Base-by-base conservation (phyloP, 1,140 invertebrate species). In the Drosophila rufa region DNA sequence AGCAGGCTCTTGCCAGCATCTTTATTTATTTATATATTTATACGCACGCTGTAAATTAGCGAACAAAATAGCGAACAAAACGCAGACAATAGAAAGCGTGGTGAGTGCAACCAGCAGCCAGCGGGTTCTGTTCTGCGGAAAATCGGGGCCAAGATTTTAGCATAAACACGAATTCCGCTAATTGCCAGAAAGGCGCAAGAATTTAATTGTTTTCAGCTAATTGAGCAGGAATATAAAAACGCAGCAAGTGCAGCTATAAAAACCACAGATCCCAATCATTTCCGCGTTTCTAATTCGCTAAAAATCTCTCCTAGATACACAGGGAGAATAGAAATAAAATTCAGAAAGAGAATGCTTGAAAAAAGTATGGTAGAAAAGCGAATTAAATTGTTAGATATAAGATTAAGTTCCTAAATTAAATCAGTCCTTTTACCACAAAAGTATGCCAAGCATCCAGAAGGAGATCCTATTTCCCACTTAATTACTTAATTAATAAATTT, bases 21-120 rank as follows among this genome's bases (percentile, higher is more conserved):
- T 81, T 81, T 90, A 90, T 85, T 85, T 89, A 78, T 86, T 70
- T 43, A 90, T 81, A 79, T 79, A 85, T 79, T 85, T 89, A 80
- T 89, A 83, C 80, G 84, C 83, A 89, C 77, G 84, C 77, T 84
- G 80, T 89, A 87, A 87, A 89, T 90, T 90, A 84, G 80, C 81
- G 67, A 82, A 50, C 51, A 60, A 80, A 82, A 69, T 53, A 69
- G 58, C 51, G 42, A 43, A 48, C 55, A 68, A 55, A 57, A 30
- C 30, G 45, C 64, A 78, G 56, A 79, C 75, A 66, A 79, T 73
- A 42, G 43, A 73, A 19, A 73, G 33, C 9, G 71, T 38, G n/a
- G 59, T 40, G 51, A 46, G 50, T 42, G 50, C 19, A 66, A 19
- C 38, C 53, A 30, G 27, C 6, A 30, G 25, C 38, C 43, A 61